phyloP scores from a whole-genome alignment of 2,797 vertebrate species.

The Myoxocephalus aenaeus region DNA sequence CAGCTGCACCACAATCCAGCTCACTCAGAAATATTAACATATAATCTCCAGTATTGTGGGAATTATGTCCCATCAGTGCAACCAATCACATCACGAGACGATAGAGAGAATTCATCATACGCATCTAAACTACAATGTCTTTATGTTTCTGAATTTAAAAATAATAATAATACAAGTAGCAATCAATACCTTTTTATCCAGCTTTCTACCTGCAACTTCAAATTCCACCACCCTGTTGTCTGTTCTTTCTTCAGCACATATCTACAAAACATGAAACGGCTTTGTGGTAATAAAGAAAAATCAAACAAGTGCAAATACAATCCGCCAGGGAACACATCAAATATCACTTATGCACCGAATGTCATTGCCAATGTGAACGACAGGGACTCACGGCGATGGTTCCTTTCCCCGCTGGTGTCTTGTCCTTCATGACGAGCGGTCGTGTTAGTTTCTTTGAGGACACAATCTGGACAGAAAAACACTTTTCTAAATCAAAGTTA shows the following conservation, averaged over 20 bases:
- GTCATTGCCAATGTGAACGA: background rate
- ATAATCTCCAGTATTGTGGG: background rate
- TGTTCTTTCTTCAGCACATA: constrained; percentile 94
- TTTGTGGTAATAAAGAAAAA: background rate
- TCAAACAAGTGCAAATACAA: background rate
- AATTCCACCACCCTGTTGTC: constrained; percentile 93
- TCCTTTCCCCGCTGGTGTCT: constrained; percentile 91
- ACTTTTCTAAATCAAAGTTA: background rate
- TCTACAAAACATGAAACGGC: constrained; percentile 74
- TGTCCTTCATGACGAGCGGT: constrained; percentile 90
- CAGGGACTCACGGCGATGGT: constrained; percentile 88
- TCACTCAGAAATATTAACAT: no score
- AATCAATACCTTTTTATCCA: constrained; percentile 93
- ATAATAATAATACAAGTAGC: background rate
- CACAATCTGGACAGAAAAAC: constrained; percentile 87
- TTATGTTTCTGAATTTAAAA: background rate
- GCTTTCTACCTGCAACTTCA: constrained; percentile 92
- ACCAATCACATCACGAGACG: background rate
- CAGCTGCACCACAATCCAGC: no score
- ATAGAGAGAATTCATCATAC: background rate
- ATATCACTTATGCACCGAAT: background rate
- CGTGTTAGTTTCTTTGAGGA: constrained; percentile 90
- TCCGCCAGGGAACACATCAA: background rate
- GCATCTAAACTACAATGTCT: background rate
- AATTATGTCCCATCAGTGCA: background rate